phyloP scores from a whole-genome alignment of 2,797 vertebrate species.

The Odontamblyopus lacepedii region DNA sequence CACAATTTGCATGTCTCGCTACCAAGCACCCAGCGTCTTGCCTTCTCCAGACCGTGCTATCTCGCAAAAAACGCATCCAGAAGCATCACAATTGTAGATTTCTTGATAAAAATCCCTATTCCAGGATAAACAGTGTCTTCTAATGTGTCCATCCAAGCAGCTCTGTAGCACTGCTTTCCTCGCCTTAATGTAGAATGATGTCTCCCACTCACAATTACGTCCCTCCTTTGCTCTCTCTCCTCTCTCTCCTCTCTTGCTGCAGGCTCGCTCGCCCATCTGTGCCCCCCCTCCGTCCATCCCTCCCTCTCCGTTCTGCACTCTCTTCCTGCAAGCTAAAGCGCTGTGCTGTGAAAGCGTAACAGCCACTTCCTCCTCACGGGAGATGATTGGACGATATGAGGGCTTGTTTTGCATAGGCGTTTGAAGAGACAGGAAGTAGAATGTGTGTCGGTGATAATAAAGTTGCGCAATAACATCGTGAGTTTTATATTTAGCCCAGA shows the following conservation, averaged over 20 bases:
- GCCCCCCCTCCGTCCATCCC: conserved; percentile 64
- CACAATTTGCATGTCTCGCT: not conserved
- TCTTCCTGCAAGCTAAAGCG: conserved; percentile 74
- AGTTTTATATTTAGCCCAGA: too few relatives aligned
- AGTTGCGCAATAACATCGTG: too few relatives aligned
- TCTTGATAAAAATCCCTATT: not conserved
- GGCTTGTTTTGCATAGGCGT: conserved; percentile 53
- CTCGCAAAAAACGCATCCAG: not conserved
- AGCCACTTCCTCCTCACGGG: conserved; percentile 84
- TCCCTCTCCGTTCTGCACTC: conserved; percentile 41
- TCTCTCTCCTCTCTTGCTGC: conserved; percentile 37
- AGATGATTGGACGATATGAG: conserved; percentile 54
- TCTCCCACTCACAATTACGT: conserved; percentile 52
- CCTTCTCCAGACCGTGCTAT: not conserved
- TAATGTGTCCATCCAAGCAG: conserved; percentile 28
- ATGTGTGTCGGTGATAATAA: too few relatives aligned
- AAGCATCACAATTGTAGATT: not conserved
- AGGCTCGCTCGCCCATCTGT: conserved; percentile 74
- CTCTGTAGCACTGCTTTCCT: conserved; percentile 35
- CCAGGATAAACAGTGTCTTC: conserved; percentile 30
- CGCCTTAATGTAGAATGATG: conserved; percentile 39
- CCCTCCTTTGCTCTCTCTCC: conserved; percentile 53
- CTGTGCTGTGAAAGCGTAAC: conserved; percentile 52
- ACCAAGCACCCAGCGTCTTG: not conserved
- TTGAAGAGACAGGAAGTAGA: conserved; percentile 44